Conservation (phyloP, 2,113 vertebrate genomes). For the Vidua macroura region DNA sequence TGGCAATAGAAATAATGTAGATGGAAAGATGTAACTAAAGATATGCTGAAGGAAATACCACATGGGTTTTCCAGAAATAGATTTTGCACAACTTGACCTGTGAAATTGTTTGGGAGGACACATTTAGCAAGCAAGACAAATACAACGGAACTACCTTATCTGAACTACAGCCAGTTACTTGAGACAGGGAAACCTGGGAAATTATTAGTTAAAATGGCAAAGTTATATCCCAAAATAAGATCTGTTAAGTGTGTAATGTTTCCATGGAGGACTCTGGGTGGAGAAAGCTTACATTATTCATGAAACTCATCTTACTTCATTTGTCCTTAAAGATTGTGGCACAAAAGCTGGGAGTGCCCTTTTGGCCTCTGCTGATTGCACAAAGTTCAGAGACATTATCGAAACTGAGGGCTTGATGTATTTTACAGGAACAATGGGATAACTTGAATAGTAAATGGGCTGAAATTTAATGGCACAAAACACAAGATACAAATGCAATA, state of each 20-base stretch:
- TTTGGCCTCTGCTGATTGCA: background rate
- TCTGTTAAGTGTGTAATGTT: background rate
- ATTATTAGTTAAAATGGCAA: background rate
- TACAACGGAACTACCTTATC: background rate
- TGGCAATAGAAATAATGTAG: background rate
- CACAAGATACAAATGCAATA: background rate
- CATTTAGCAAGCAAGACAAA: background rate
- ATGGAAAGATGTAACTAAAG: background rate
- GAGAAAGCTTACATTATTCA: background rate
- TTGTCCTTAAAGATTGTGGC: background rate
- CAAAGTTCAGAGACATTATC: background rate
- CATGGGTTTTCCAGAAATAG: background rate
- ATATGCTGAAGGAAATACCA: background rate
- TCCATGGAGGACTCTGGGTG: background rate
- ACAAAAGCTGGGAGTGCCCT: constrained; percentile 17
- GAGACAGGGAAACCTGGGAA: background rate
- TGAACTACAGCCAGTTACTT: background rate
- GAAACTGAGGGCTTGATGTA: background rate
- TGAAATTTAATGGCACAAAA: constrained; percentile 5
- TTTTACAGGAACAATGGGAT: background rate
- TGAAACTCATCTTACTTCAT: background rate
- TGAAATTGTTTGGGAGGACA: background rate
- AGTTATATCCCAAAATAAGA: background rate
- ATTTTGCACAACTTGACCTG: background rate
- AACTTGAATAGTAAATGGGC: background rate